Percentiles rank a stretch among this genome's conserved stretches.
Conservation (phyloP, 2,113 vertebrate genomes). For the Caloenas nicobarica region DNA sequence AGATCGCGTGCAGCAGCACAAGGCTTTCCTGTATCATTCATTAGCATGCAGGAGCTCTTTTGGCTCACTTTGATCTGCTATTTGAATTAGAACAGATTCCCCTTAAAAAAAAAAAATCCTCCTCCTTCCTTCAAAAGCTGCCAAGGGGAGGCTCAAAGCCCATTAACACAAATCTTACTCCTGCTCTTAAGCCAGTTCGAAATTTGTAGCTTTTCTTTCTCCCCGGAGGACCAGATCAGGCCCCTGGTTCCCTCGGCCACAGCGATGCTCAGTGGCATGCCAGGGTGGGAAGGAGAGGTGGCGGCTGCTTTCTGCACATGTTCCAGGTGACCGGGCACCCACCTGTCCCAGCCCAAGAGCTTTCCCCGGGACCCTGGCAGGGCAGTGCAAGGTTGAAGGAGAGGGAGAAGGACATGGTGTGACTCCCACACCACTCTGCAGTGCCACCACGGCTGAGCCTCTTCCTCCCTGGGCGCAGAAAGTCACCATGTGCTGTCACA, state of each 20-base stretch:
- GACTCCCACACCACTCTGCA: fast-evolving
- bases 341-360: neutral
- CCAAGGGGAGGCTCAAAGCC: neutral
- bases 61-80: neutral
- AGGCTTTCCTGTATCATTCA: neutral
- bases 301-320: fast-evolving
- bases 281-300: neutral
- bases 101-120: neutral
- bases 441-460: neutral
- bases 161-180: neutral
- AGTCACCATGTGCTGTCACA: neutral
- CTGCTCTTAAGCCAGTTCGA: neutral
- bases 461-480: neutral
- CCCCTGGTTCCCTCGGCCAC: fast-evolving
- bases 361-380: neutral
- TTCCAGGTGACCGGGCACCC: neutral
- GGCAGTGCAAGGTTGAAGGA: neutral
- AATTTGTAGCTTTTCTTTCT: neutral
- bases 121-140: neutral
- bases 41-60: neutral
- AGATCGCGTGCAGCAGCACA: neutral
- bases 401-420: neutral
- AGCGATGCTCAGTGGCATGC: neutral
- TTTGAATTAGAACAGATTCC: neutral
- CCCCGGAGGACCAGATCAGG: neutral